phyloP scores from a whole-genome alignment of 2,888 invertebrate genomes.

The Peribatodes rhomboidaria region DNA sequence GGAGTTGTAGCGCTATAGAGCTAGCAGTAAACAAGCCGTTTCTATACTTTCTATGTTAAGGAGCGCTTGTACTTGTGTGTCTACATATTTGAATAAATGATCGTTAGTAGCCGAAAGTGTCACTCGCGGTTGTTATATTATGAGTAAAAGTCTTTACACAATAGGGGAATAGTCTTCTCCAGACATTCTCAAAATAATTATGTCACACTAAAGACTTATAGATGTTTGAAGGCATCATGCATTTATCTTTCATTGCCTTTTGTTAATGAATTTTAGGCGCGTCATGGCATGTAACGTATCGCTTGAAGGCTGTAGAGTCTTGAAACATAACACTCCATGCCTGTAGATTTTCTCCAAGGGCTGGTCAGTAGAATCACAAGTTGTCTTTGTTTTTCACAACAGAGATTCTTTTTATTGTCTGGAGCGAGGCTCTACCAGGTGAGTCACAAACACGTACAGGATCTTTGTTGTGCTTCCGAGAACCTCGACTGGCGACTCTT shows the following conservation, averaged over 20 bases:
- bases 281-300: background rate
- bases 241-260: background rate
- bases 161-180: background rate
- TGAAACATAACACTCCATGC: slow-evolving; percentile 8
- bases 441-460: slow-evolving; percentile 80
- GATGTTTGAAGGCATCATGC: no score
- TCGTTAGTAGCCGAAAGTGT: background rate
- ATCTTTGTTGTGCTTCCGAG: slow-evolving; percentile 85
- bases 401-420: slow-evolving; percentile 63
- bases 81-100: background rate
- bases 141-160: background rate
- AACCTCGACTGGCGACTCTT: slow-evolving; percentile 75
- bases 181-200: no score
- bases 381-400: slow-evolving; percentile 44
- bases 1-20: background rate
- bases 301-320: slow-evolving; percentile 5
- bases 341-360: slow-evolving; percentile 9
- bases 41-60: slow-evolving; percentile 13
- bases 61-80: background rate
- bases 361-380: slow-evolving; percentile 9
- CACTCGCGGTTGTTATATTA: background rate
- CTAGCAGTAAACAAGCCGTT: slow-evolving; percentile 6
- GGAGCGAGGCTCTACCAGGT: slow-evolving; percentile 68
- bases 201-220: no score
- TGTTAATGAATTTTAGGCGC: background rate